Percentiles rank a stretch among this genome's conserved stretches.
Evolutionary conservation across 2,113 vertebrate genomes (phyloP).

Genomic region (Choloepus hoffmanni): DNA sequence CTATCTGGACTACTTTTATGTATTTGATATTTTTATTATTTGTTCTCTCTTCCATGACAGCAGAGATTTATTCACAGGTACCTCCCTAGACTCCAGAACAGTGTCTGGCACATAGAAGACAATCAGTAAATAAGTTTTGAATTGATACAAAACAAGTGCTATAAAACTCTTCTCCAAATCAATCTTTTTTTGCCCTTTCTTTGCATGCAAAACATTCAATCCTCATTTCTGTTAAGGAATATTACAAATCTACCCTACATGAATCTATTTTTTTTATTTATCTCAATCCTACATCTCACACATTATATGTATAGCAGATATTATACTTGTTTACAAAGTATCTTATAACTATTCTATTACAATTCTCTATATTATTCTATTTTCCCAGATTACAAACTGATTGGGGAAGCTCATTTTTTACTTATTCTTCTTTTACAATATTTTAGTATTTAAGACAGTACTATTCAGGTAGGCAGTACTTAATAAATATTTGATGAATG

Average conservation of each 20-base stretch:
- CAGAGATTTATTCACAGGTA: not conserved
- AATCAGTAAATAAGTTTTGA: not conserved
- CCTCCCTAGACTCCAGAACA: not conserved
- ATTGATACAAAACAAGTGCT: not conserved
- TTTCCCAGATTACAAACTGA: not conserved
- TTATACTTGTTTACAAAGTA: not conserved
- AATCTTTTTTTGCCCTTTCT: not conserved
- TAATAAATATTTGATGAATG: constrained; percentile 1
- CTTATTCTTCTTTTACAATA: not conserved
- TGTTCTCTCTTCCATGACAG: not conserved
- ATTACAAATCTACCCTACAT: not conserved
- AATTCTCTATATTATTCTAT: not conserved
- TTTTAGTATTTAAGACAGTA: constrained; percentile 12
- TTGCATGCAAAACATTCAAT: not conserved
- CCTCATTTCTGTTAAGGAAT: constrained; percentile 1
- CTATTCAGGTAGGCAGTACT: not conserved
- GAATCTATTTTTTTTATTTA: not conserved
- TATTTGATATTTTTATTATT: not conserved
- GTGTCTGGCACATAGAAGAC: not conserved
- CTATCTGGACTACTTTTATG: not conserved
- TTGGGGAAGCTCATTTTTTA: not conserved
- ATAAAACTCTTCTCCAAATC: not conserved
- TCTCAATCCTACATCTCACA: not conserved
- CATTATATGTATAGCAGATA: not conserved
- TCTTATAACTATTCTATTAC: not conserved